A percentile compares a stretch with the other conserved stretches of the same genome.
Conservation (phyloP, 2,888 invertebrate genomes). For the Crepidodera aurea region DNA sequence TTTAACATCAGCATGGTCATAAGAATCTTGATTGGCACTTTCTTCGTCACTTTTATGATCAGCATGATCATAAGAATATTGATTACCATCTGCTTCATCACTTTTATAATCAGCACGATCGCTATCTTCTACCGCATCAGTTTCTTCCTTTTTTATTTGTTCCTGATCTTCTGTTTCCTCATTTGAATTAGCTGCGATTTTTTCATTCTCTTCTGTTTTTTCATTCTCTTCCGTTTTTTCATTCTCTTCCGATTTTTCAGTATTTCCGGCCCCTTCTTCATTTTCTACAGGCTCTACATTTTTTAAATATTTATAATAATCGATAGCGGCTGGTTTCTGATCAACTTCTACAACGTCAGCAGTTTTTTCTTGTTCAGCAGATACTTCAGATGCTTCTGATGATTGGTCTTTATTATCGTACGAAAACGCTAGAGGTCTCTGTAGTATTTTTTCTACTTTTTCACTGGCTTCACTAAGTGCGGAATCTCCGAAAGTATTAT, state of each 20-base stretch:
- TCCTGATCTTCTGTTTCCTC: conserved; percentile 29
- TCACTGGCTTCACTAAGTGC: conserved; percentile 49
- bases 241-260: conserved; percentile 9
- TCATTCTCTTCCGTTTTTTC: conserved; percentile 25
- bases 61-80: too few relatives aligned
- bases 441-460: conserved; percentile 53
- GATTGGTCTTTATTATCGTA: conserved; percentile 42
- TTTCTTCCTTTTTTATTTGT: too few relatives aligned
- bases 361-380: conserved; percentile 18
- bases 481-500: conserved; percentile 29
- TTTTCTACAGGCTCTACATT: conserved; percentile 28
- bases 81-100: too few relatives aligned
- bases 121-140: too few relatives aligned
- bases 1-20: conserved; percentile 19
- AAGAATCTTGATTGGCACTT: conserved; percentile 8
- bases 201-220: conserved; percentile 17
- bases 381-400: conserved; percentile 5
- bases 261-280: conserved; percentile 21
- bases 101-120: too few relatives aligned
- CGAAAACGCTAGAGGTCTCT: conserved; percentile 52
- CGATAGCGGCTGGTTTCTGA: conserved; percentile 37
- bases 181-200: conserved; percentile 16
- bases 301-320: conserved; percentile 43
- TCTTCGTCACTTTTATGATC: too few relatives aligned
- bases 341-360: conserved; percentile 34